Evolutionary conservation across 2,797 vertebrate species (phyloP), one percentile per base, ranked within the genome.

Genomic region (Coranthus polyacanthus): DNA sequence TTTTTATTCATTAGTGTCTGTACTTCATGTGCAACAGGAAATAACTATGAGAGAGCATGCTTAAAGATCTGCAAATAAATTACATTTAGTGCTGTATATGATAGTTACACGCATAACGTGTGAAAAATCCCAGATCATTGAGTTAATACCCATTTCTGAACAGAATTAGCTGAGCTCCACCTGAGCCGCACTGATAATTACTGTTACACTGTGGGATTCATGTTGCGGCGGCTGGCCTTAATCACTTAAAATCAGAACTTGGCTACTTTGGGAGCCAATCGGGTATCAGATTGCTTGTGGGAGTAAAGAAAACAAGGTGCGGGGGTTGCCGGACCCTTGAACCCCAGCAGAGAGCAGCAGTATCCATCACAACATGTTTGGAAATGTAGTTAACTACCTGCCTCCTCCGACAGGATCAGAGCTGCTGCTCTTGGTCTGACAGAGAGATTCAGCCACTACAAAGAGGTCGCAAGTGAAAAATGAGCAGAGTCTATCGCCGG

Each of bases 331-430:
- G 87, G 89, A 94, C 90, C 91, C 45, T 13, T 95, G 91, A 93
- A n/a, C n/a, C n/a, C 92, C 81, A 0, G 26, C 86, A 72, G 82
- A 78, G 91, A 85, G 88, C 89, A 72, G 67, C 79, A 83, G 90
- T 92, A 95, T 96, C 93, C 92, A 95, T 94, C 93, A 95, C 76
- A 26, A 76, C 84, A 45, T 66, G 84, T 91, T 92, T 68, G 92
- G 85, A 94, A 90, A 92, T 91, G 71, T 82, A 73, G 88, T 93
- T 93, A 90, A 93, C 91, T 78, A 49, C 79, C 79, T 78, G n/a
- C n/a, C n/a, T n/a, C n/a, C n/a, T n/a, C n/a, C n/a, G 50, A 88
- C 79, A 88, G 75, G 81, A 17, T 46, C 11, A 4, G 24, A 78
- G 39, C 34, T 0, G 74, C 78, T 42, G 63, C 53, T 11, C 24